Conservation (phyloP, 1,140 invertebrate genomes). For the Trichonephila inaurata region DNA sequence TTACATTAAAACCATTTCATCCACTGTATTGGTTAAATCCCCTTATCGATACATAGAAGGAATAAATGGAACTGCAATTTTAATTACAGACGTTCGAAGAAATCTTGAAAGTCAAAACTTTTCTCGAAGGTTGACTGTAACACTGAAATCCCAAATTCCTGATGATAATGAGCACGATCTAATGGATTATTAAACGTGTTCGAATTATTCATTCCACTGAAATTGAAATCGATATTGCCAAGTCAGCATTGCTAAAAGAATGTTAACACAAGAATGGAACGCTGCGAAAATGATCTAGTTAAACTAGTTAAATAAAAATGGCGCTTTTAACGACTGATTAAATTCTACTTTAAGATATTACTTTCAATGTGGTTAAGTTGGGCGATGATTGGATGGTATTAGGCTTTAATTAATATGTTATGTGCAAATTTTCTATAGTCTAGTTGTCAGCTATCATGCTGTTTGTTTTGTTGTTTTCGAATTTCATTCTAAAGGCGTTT, state of each 20-base stretch:
- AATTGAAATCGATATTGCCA: background rate
- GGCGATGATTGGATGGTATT: background rate
- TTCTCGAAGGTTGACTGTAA: background rate
- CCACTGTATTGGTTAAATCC: background rate
- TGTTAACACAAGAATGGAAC: background rate
- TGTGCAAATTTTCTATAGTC: too few species aligned
- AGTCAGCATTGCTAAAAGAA: background rate
- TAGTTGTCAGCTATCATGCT: too few species aligned
- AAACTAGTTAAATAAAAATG: background rate
- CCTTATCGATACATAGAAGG: background rate
- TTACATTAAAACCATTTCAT: background rate
- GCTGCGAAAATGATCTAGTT: background rate
- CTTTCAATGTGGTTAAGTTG: background rate
- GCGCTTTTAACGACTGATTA: background rate
- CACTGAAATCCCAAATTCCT: background rate
- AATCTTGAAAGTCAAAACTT: background rate
- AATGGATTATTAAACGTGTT: conserved; percentile 31
- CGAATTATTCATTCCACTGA: background rate
- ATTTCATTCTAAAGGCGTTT: too few species aligned
- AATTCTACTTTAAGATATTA: background rate
- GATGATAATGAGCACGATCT: background rate
- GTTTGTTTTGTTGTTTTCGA: too few species aligned
- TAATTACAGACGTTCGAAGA: conserved; percentile 4
- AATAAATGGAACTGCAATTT: background rate
- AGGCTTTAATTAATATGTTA: background rate